Base-by-base conservation (phyloP, 2,113 vertebrate species). In the Gambusia affinis region DNA sequence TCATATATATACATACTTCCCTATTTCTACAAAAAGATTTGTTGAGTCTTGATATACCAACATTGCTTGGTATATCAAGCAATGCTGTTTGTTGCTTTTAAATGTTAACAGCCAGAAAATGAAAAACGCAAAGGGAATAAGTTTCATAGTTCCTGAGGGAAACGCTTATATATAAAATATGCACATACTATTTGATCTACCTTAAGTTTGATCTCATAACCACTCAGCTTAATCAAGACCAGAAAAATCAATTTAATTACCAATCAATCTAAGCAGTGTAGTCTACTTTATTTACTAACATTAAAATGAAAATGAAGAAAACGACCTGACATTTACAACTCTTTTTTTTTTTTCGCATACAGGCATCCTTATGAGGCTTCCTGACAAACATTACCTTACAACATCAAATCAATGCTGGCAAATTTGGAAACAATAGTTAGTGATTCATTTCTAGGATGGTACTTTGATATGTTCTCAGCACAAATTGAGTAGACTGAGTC, bases 281-380 rank as follows among this genome's bases (percentile, higher is more conserved):
- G 39, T 54, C 17, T n/a, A 14, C 31, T 54, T 60, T 47, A 76
- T 76, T 60, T 75, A 70, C 67, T 3, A 10, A 10, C 51, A 77
- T 73, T 80, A 75, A 57, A 44, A 44, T 42, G 17, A 70, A 61
- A 51, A 14, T 11, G 29, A 19, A 73, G 44, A 24, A n/a, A 35
- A 37, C 14, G 31, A 66, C 39, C 22, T 74, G 79, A 79, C n/a
- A 76, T 83, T 88, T 78, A 70, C 76, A 33, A 12, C 47, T 68
- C 1, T 4, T 63, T 44, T 44, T 24, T 62, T 51, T 33, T 63
- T 4, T 42, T 37, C 3, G 14, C 31, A 67, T 30, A 33, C 72
- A 78, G 47, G 47, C 72, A 60, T 24, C 0, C 29, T 6, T 19
- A 37, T 72, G 47, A 67, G 33, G 57, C 27, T 7, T 64, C 14